Evolutionary conservation across 37 sponge, comb jelly and placozoan genomes (phyloP).

Genomic region (Halisarca cf. caerulea): DNA sequence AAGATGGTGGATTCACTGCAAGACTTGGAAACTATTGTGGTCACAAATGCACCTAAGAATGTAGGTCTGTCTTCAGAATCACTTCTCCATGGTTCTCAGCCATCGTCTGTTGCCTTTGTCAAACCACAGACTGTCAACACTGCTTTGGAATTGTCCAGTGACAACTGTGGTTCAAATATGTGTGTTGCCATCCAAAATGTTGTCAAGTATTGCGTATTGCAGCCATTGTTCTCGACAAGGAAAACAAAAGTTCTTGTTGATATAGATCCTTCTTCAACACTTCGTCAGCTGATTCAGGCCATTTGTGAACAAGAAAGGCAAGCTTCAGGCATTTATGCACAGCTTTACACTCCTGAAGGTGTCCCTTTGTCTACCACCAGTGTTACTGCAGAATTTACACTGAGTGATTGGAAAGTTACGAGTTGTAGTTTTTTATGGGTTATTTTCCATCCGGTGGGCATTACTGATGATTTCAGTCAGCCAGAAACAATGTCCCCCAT

Average conservation of each 20-base stretch:
- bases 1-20: background rate
- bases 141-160: no score
- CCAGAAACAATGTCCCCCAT: slow-evolving; percentile 13
- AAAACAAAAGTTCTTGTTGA: background rate
- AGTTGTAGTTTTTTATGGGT: slow-evolving; percentile 26
- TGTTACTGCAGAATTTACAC: background rate
- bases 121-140: no score
- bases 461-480: background rate
- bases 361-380: slow-evolving; percentile 11
- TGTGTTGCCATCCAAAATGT: no score
- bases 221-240: background rate
- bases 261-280: background rate
- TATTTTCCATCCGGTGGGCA: background rate
- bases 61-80: no score
- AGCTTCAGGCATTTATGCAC: background rate
- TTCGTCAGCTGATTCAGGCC: background rate
- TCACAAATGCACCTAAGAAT: no score
- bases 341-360: slow-evolving; percentile 37
- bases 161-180: no score
- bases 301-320: slow-evolving; percentile 3
- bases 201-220: background rate
- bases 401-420: slow-evolving; percentile 29
- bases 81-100: no score
- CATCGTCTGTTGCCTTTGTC: no score
- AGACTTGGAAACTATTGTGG: no score